Evolutionary conservation across 1,140 invertebrate genomes (phyloP).

Genomic region (Geopemphigus sp.): DNA sequence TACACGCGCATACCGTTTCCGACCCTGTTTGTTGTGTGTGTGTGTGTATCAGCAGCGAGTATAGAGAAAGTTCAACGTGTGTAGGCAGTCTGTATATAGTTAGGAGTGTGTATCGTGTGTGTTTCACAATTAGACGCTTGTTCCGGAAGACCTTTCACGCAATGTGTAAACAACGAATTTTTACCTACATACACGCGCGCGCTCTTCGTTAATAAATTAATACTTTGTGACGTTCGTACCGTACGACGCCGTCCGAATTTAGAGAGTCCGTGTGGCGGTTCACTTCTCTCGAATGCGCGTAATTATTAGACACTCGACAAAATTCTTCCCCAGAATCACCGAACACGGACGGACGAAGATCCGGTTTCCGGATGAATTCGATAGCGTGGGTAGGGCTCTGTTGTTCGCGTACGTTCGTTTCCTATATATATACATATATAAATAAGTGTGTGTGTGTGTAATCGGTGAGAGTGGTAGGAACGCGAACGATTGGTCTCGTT

Average conservation of each 20-base stretch:
- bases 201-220: conserved; percentile 12
- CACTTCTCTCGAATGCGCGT: too few species aligned
- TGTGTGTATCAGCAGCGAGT: not conserved
- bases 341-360: not conserved
- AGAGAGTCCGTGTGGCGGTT: conserved; percentile 28
- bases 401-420: not conserved
- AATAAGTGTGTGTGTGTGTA: not conserved
- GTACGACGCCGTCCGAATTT: not conserved
- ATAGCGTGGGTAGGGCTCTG: conserved; percentile 10
- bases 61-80: conserved; percentile 45
- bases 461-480: conserved; percentile 9
- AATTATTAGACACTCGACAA: too few species aligned
- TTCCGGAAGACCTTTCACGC: conserved; percentile 48
- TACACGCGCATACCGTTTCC: too few species aligned
- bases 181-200: not conserved
- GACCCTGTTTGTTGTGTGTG: not conserved
- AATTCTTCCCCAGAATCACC: not conserved
- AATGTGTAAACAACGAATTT: conserved; percentile 43
- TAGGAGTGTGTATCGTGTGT: conserved; percentile 25
- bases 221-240: not conserved
- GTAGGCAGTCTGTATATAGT: conserved; percentile 5
- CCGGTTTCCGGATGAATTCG: conserved; percentile 16
- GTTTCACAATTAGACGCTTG: conserved; percentile 47
- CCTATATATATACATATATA: too few species aligned
- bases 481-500: not conserved